Percentiles rank a stretch among this genome's conserved stretches.
Evolutionary conservation across 37 sponge, comb jelly and placozoan species (phyloP).

Genomic region (Crambe crambe): DNA sequence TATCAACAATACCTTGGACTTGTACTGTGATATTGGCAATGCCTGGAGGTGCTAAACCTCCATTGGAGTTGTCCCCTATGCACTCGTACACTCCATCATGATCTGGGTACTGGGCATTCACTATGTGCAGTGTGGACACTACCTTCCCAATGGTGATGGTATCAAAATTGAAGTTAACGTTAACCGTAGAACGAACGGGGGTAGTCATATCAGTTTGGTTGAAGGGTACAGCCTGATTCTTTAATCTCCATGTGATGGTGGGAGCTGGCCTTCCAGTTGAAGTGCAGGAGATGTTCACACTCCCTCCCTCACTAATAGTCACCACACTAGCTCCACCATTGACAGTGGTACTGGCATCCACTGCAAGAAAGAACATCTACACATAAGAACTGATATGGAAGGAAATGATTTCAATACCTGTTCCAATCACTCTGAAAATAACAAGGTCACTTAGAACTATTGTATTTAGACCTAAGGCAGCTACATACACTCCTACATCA

Average conservation of each 20-base stretch:
- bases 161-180: neutral
- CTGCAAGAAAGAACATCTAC: neutral
- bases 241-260: slow-evolving; percentile 40
- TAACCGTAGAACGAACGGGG: neutral
- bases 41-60: neutral
- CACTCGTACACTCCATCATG: slow-evolving; percentile 43
- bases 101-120: slow-evolving; percentile 17
- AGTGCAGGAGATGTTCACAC: slow-evolving; percentile 29
- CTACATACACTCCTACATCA: slow-evolving; percentile 26
- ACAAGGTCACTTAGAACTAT: neutral
- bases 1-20: slow-evolving; percentile 34
- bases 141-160: neutral
- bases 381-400: neutral
- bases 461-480: neutral
- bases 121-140: slow-evolving; percentile 13
- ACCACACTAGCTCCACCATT: neutral
- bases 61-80: neutral
- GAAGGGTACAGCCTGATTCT: neutral
- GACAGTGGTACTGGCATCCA: neutral
- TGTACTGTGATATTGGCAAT: slow-evolving; percentile 51
- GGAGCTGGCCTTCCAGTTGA: slow-evolving; percentile 46
- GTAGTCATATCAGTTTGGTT: neutral
- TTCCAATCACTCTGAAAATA: slow-evolving; percentile 1
- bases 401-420: slow-evolving; percentile 9
- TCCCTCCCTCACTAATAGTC: slow-evolving; percentile 17